A percentile compares a stretch with the other conserved stretches of the same genome.
Conservation (phyloP, 2,888 invertebrate species). For the Mimachlamys varia region DNA sequence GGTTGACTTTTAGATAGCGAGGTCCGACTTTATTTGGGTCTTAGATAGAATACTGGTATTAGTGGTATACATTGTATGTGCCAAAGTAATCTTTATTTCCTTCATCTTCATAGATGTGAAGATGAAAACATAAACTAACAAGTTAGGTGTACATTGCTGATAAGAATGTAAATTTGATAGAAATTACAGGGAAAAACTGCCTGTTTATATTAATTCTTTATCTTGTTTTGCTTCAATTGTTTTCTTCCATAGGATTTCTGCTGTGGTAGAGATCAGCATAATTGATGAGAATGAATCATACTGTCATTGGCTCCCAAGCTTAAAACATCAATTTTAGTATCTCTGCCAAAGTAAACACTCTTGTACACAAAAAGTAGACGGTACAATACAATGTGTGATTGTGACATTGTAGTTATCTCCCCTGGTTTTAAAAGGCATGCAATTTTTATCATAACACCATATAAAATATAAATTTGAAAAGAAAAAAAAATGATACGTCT, state of each 20-base stretch:
- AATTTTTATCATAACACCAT: neutral
- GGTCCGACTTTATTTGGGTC: too few relatives aligned
- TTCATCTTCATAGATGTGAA: too few relatives aligned
- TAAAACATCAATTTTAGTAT: neutral
- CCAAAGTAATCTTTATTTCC: too few relatives aligned
- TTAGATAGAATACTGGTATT: too few relatives aligned
- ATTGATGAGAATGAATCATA: conserved; percentile 26
- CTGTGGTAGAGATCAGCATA: neutral
- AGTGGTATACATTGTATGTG: too few relatives aligned
- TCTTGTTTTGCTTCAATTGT: neutral
- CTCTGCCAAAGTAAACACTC: neutral
- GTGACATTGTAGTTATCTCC: neutral
- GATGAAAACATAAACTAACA: too few relatives aligned
- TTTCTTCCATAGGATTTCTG: neutral
- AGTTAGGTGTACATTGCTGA: too few relatives aligned
- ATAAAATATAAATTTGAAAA: too few relatives aligned
- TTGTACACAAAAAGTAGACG: neutral
- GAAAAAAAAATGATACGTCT: too few relatives aligned
- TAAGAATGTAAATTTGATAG: too few relatives aligned
- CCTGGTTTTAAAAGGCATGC: neutral
- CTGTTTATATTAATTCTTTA: neutral
- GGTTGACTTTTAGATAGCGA: too few relatives aligned
- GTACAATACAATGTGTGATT: neutral
- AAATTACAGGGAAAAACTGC: too few relatives aligned
- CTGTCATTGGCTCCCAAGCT: neutral